phyloP scores from a whole-genome alignment of 2,113 vertebrate genomes.

The Benitochromis conjunctus region DNA sequence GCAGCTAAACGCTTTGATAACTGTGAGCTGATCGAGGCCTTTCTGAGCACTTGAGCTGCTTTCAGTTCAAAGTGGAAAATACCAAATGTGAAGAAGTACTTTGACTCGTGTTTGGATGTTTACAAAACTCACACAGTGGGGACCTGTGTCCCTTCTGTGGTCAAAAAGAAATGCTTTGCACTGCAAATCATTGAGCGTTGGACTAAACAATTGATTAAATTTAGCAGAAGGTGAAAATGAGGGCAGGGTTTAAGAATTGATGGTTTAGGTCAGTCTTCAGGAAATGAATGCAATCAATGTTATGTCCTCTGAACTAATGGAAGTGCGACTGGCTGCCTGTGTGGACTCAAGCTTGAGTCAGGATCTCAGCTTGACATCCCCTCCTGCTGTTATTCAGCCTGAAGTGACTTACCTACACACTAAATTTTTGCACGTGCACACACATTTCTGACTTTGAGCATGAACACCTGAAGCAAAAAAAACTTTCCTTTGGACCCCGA shows the following conservation, averaged over 20 bases:
- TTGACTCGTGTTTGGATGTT: background rate
- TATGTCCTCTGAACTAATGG: background rate
- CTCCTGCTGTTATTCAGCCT: background rate
- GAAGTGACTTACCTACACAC: background rate
- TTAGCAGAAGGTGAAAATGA: background rate
- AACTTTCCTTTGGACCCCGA: conserved; percentile 28
- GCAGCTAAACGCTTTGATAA: conserved; percentile 33
- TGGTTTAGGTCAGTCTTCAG: background rate
- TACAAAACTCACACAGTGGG: background rate
- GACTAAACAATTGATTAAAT: background rate
- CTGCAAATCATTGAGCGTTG: background rate
- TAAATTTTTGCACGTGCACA: background rate
- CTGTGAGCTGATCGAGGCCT: conserved; percentile 35
- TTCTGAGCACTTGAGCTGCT: background rate
- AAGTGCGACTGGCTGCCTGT: background rate
- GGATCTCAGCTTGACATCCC: background rate
- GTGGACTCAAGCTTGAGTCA: background rate
- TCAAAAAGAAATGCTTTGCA: background rate
- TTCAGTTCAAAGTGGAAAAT: conserved; percentile 31
- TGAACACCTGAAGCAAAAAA: background rate
- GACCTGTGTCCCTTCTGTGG: background rate
- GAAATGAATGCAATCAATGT: background rate
- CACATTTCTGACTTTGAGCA: background rate
- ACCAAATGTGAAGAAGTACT: background rate
- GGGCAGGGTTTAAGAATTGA: background rate